These are phyloP conservation scores for Lates calcarifer DNA, from an alignment of 2,113 vertebrate species.

Conservation along the genomic window DNA sequence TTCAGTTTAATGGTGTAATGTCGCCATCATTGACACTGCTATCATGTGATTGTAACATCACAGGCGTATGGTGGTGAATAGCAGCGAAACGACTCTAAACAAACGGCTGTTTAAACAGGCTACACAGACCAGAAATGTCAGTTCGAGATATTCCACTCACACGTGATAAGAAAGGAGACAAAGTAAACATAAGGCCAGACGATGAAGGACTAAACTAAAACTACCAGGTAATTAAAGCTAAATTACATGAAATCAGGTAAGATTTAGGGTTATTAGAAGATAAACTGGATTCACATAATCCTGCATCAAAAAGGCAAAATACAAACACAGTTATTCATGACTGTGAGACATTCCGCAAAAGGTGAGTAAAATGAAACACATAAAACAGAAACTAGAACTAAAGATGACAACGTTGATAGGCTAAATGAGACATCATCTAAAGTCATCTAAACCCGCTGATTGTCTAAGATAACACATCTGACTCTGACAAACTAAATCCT, in stretches of 20 bases:
- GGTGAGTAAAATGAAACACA: background rate
- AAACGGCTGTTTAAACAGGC: conserved; percentile 21
- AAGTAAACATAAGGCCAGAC: conserved; percentile 11
- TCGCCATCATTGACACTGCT: background rate
- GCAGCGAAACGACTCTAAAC: background rate
- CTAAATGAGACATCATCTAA: background rate
- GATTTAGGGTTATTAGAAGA: conserved; percentile 17
- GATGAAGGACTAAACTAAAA: background rate
- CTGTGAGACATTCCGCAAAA: background rate
- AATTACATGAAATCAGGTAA: conserved; percentile 41
- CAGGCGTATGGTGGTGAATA: conserved; percentile 2
- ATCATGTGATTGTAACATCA: conserved; percentile 9
- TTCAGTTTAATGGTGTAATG: background rate
- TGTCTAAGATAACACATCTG: conserved; percentile 13
- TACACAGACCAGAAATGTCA: conserved; percentile 11
- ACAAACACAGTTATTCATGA: background rate
- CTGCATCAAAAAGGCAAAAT: conserved; percentile 9
- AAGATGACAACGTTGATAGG: background rate
- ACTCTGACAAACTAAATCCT: conserved; percentile 21
- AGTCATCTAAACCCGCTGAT: conserved; percentile 24
- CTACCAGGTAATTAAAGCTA: conserved; percentile 22
- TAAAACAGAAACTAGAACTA: background rate
- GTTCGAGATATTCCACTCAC: conserved; percentile 11
- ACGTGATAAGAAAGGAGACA: conserved; percentile 16
- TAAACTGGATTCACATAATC: conserved; percentile 6